Conservation (phyloP, 2,797 vertebrate genomes). For the Vespertilio murinus region DNA sequence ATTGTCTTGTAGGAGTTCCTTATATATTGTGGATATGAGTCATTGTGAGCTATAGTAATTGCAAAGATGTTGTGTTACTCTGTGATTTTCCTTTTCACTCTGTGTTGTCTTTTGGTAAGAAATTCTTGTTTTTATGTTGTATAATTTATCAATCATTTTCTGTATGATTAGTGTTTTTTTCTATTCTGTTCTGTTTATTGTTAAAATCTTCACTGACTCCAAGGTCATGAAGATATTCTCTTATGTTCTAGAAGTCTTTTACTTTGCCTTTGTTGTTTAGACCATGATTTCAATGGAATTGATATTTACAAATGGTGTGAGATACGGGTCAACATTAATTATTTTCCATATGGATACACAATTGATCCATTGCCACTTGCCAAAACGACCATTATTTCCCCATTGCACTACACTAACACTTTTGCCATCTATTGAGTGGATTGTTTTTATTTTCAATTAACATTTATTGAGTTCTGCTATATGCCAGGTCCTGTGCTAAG, state of each 20-base stretch:
- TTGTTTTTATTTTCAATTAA: conserved; percentile 2
- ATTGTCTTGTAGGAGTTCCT: conserved; percentile 2
- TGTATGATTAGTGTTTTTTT: not conserved
- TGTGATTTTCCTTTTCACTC: conserved; percentile 4
- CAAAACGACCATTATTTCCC: conserved; percentile 1
- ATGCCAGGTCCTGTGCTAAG: conserved; percentile 9
- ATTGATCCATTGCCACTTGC: not conserved
- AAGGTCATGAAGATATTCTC: not conserved
- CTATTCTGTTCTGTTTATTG: conserved; percentile 19
- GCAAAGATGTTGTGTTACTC: not conserved
- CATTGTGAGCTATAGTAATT: conserved; percentile 13
- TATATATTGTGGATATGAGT: not conserved
- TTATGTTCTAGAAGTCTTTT: conserved; percentile 6
- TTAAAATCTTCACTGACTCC: conserved; percentile 20
- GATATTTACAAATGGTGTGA: conserved; percentile 16
- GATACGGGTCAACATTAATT: conserved; percentile 1
- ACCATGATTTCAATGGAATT: not conserved
- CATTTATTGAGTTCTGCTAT: conserved; percentile 17
- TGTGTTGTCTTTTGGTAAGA: conserved; percentile 43
- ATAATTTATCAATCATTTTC: not conserved
- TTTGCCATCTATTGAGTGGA: not conserved
- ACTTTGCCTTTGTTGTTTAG: conserved; percentile 47
- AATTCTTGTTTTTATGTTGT: conserved; percentile 10
- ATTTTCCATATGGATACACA: not conserved
- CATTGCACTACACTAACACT: not conserved